Conservation (phyloP, 2,888 invertebrate genomes). For the Cylindroiulus punctatus region DNA sequence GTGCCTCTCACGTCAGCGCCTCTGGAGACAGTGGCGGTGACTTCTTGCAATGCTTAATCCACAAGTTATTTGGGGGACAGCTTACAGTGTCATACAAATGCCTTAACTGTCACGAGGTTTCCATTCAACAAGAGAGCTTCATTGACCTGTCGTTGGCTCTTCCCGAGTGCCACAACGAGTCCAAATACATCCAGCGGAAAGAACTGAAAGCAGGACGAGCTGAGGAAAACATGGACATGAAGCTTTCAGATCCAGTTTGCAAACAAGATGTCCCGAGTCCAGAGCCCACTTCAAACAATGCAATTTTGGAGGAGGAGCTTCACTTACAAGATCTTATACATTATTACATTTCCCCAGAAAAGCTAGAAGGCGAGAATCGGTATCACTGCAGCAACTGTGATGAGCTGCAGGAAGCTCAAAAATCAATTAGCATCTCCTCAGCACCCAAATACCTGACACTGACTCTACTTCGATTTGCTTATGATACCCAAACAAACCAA, state of each 20-base stretch:
- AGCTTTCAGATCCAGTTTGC: conserved; percentile 2
- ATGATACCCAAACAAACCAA: conserved; percentile 76
- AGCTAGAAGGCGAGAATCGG: conserved; percentile 81
- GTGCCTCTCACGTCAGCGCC: not conserved
- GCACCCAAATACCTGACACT: conserved; percentile 82
- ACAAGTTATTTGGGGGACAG: conserved; percentile 81
- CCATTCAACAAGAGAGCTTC: conserved; percentile 80
- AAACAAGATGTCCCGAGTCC: not conserved
- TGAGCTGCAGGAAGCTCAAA: conserved; percentile 79
- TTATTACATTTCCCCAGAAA: conserved; percentile 81
- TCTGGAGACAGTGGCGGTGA: not conserved
- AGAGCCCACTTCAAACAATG: not conserved
- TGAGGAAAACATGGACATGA: conserved; percentile 36
- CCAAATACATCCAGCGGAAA: conserved; percentile 49
- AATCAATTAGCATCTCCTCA: conserved; percentile 75
- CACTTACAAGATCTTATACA: conserved; percentile 77
- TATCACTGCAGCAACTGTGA: conserved; percentile 83
- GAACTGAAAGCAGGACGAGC: conserved; percentile 52
- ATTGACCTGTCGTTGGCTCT: conserved; percentile 73
- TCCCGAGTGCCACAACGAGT: conserved; percentile 61
- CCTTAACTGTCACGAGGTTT: conserved; percentile 76
- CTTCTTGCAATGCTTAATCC: conserved; percentile 68
- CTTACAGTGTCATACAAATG: conserved; percentile 80
- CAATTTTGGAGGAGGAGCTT: not conserved
- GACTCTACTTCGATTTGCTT: conserved; percentile 83